Conservation (phyloP, 1,140 invertebrate species). For the Diploscapter pachys region DNA sequence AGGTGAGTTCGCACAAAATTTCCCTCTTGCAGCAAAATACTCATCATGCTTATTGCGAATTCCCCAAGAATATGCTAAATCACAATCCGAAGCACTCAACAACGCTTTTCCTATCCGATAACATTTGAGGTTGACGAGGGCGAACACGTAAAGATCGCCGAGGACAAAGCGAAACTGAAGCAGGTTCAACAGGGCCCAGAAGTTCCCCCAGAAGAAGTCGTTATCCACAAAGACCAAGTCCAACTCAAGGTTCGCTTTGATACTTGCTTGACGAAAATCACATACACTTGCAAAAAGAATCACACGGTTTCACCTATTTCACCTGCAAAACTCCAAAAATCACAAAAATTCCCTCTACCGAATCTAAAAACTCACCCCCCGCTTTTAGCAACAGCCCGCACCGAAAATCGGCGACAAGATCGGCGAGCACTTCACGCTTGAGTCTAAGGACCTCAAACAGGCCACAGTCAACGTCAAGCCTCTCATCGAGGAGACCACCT, state of each 20-base stretch:
- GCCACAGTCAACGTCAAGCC: slow-evolving; percentile 52
- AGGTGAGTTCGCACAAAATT: slow-evolving; percentile 2
- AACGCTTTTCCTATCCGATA: too few species aligned
- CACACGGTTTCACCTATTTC: background rate
- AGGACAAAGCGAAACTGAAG: slow-evolving; percentile 51
- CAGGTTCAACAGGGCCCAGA: slow-evolving; percentile 50
- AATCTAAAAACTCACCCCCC: slow-evolving; percentile 13
- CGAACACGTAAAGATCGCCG: slow-evolving; percentile 48
- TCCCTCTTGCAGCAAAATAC: too few species aligned
- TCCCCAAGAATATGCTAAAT: too few species aligned
- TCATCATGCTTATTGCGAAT: too few species aligned
- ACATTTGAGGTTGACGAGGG: slow-evolving; percentile 16
- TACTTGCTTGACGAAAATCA: background rate
- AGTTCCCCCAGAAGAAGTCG: slow-evolving; percentile 41
- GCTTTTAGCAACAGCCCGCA: slow-evolving; percentile 20
- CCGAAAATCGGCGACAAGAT: slow-evolving; percentile 38
- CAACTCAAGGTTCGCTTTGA: slow-evolving; percentile 38
- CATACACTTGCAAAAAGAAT: background rate
- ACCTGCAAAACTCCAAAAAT: too few species aligned
- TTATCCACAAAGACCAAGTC: slow-evolving; percentile 54
- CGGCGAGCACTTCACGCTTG: slow-evolving; percentile 43
- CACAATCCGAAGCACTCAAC: too few species aligned
- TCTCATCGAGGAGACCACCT: slow-evolving; percentile 41
- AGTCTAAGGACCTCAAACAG: slow-evolving; percentile 45
- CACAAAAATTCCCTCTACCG: background rate